Evolutionary conservation across 2,888 invertebrate genomes (phyloP).

Genomic region (Chrysopilus asiliformis): DNA sequence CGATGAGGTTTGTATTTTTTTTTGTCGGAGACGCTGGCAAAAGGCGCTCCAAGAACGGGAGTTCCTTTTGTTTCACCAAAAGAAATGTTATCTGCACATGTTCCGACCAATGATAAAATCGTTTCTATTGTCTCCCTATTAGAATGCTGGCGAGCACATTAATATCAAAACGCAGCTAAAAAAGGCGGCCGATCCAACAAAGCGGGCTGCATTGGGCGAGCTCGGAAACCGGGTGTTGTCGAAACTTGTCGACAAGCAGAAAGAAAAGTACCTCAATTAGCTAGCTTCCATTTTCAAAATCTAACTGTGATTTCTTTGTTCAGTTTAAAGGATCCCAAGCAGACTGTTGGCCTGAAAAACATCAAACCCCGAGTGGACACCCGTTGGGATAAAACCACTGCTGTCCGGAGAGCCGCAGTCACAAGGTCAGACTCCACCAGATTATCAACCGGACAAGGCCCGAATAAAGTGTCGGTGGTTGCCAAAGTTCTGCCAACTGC

Average conservation of each 20-base stretch:
- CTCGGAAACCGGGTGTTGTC: conserved; percentile 38
- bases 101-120: background rate
- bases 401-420: background rate
- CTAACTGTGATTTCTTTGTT: background rate
- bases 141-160: background rate
- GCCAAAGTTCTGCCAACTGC: too few species aligned
- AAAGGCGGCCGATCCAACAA: conserved; percentile 10
- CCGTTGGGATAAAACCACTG: conserved; percentile 27
- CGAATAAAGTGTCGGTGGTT: too few species aligned
- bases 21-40: too few species aligned
- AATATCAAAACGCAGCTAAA: background rate
- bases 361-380: conserved; percentile 33
- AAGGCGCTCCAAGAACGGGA: too few species aligned
- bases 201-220: conserved; percentile 39
- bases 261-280: conserved; percentile 21
- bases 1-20: background rate
- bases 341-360: conserved; percentile 24
- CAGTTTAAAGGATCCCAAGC: conserved; percentile 24
- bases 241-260: conserved; percentile 23
- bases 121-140: background rate
- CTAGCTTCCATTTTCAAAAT: background rate
- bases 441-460: background rate
- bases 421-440: background rate
- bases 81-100: background rate
- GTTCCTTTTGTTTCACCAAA: background rate